Evolutionary conservation across 2,888 invertebrate genomes (phyloP), one percentile per base, ranked within the genome.

Genomic region (Plebejus melissa): DNA sequence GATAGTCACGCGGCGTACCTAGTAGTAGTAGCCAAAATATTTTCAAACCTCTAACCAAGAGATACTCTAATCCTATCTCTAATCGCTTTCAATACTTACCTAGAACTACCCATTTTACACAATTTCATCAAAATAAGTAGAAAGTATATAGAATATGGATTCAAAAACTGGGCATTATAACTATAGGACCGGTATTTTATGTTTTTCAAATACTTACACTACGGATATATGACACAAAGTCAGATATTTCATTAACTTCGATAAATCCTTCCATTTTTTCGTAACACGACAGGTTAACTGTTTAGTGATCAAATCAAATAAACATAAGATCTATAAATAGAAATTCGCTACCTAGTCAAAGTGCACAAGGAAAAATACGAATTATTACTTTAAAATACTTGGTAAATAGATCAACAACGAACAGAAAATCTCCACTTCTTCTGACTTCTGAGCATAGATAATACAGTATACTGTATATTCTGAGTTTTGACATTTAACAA

Each of bases 171-270:
- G 36, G 2, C n/a, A 38, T n/a, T 7, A 5, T 7, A 41, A 11
- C 3, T 41, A 16, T 9, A 7, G 41, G 41, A 28, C 70, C 70
- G 41, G 72, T 28, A 72, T 16, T 32, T 7, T 1, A 72, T 2
- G 6, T 71, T 46, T 22, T 28, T 60, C 60, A 74, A 76, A 54
- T 77, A 96, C 96, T 96, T 94, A 97, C 97, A 88, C 96, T 97
- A 84, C 95, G 94, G 76, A 97, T 88, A 88, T 96, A 97, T n/a
- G 96, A 94, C 90, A 96, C 94, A 85, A 97, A 95, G 83, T 96
- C 96, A 77, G 96, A 96, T 83, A 97, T 96, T 91, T 96, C 95
- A 86, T 96, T 96, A 32, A 95, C 95, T 92, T 95, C 95, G 76
- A 95, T 94, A 84, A 95, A 94, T 82, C 94, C 95, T 86, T 96